These are phyloP conservation scores for Panthera uncia DNA, from an alignment of 2,113 vertebrate genomes.

Conservation along the genomic window DNA sequence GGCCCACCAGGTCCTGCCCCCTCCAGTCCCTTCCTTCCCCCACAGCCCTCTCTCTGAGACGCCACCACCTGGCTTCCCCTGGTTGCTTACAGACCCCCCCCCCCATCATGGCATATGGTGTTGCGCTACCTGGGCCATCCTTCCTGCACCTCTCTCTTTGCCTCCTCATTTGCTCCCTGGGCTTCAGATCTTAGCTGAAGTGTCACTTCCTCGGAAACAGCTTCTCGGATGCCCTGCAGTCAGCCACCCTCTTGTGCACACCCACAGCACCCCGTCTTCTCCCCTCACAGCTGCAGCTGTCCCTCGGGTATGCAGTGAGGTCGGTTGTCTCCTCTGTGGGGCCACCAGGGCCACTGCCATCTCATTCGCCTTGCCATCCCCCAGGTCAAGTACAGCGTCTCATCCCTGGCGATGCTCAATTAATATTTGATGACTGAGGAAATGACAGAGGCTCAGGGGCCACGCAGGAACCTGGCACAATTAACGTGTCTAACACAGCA, in stretches of 20 bases:
- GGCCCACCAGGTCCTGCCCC: neutral
- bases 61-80: neutral
- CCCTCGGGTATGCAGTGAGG: neutral
- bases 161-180: neutral
- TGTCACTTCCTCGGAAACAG: neutral
- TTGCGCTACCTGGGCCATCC: rapidly evolving
- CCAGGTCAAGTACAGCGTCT: neutral
- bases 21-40: neutral
- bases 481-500: neutral
- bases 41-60: neutral
- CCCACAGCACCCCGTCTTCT: neutral
- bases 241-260: neutral
- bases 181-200: neutral
- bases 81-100: neutral
- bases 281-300: neutral
- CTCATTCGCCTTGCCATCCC: neutral
- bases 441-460: neutral
- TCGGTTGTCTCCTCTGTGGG: neutral
- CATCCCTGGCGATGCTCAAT: neutral
- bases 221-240: neutral
- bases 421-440: neutral
- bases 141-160: rapidly evolving
- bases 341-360: neutral
- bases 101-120: neutral
- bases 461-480: neutral